Evolutionary conservation across 1,140 invertebrate species (phyloP), one percentile per base, ranked within the genome.

Genomic region (Drosophila lowei): DNA sequence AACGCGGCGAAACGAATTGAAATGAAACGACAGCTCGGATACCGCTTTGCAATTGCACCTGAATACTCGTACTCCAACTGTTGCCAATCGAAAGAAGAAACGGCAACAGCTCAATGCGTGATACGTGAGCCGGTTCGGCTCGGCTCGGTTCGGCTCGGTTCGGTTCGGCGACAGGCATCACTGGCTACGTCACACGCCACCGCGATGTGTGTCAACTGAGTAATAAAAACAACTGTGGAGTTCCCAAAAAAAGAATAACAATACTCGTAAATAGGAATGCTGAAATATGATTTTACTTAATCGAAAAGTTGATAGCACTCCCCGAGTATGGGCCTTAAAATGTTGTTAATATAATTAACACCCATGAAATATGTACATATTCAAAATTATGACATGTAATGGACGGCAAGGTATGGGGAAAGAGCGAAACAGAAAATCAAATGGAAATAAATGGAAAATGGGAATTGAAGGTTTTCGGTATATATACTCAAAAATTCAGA

Each of bases 21-120:
- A 79, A 72, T 59, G 67, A 68, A 85, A 60, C 28, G 72, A 60
- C 58, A 58, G 21, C 54, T 47, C 49, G 53, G 71, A 79, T 63
- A 84, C 23, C 4, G 3, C 80, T 48, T 79, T 60, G 42, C 71
- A 62, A 83, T 84, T 84, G 80, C 80, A 67, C 44, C 63, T 48
- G 62, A 68, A 56, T 66, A 43, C 28, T 52, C 8, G 28, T 30
- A 30, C 53, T 44, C 41, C 28, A 4, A 13, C 68, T 62, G 79
- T 86, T 85, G 77, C 72, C 81, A 84, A 85, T 85, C 62, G 42
- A 41, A 21, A 25, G 65, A 47, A 47, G 30, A 46, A 67, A 66
- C 21, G 52, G 6, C 61, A 72, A 43, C 25, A 56, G 21, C 15
- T 34, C 30, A 13, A 61, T 56, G 16, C 23, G 16, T 18, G 21